Evolutionary conservation across 2,797 vertebrate genomes (phyloP).

Genomic region (Aulostomus chinensis): DNA sequence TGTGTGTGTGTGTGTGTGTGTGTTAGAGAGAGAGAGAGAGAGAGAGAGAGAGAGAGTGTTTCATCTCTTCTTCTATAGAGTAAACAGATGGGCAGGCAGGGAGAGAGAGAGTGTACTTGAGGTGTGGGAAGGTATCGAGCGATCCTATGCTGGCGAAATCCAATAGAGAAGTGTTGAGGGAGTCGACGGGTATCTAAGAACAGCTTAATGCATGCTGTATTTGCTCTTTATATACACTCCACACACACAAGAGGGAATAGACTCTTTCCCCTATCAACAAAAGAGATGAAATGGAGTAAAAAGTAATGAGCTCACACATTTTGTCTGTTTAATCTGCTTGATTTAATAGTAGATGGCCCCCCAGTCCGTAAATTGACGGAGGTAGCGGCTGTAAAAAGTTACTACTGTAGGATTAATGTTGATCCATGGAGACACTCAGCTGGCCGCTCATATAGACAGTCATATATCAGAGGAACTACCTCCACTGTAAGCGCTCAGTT

Average conservation of each 20-base stretch:
- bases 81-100: not conserved
- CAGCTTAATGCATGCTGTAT: constrained; percentile 5
- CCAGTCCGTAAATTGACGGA: not conserved
- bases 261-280: no score
- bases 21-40: no score
- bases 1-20: no score
- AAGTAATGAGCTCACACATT: not conserved
- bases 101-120: constrained; percentile 1
- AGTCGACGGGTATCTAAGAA: constrained; percentile 5
- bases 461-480: not conserved
- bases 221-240: constrained; percentile 1
- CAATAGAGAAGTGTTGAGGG: constrained; percentile 13
- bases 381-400: not conserved
- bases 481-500: not conserved
- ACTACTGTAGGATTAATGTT: not conserved
- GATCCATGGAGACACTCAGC: no score
- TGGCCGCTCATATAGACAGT: not conserved
- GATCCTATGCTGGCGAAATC: constrained; percentile 30
- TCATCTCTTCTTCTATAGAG: constrained; percentile 8
- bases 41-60: no score
- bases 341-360: no score
- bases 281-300: not conserved
- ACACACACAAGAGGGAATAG: not conserved
- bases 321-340: constrained; percentile 7
- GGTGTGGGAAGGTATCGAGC: constrained; percentile 58